Percentiles rank a stretch among this genome's conserved stretches.
Evolutionary conservation across 2,888 invertebrate genomes (phyloP).

Genomic region (Mycalesis mineus): DNA sequence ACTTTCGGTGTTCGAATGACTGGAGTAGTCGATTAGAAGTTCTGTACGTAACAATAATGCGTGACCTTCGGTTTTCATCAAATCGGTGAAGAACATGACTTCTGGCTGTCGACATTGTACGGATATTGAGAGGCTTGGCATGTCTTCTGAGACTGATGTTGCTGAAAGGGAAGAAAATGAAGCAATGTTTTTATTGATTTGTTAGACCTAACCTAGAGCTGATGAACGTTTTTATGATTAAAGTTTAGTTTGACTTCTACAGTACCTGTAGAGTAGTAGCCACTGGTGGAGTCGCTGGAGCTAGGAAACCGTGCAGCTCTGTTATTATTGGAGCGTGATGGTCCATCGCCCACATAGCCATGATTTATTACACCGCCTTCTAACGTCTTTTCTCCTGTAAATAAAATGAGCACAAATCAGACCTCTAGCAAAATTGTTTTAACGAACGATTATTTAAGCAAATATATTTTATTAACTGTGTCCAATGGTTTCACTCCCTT

Average conservation of each 20-base stretch:
- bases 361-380: slow-evolving; percentile 85
- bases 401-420: neutral
- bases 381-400: slow-evolving; percentile 72
- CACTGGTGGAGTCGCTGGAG: slow-evolving; percentile 78
- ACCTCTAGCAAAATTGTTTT: no score
- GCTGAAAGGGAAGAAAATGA: slow-evolving; percentile 52
- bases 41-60: slow-evolving; percentile 83
- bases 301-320: slow-evolving; percentile 61
- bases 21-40: slow-evolving; percentile 83
- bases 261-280: slow-evolving; percentile 74
- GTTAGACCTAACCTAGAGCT: no score
- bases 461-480: no score
- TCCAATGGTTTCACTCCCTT: no score
- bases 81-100: slow-evolving; percentile 84
- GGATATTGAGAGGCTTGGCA: slow-evolving; percentile 81
- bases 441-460: no score
- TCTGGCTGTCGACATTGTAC: slow-evolving; percentile 87
- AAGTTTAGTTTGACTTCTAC: no score
- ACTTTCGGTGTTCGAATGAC: slow-evolving; percentile 81
- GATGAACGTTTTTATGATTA: no score
- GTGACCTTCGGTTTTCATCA: slow-evolving; percentile 80
- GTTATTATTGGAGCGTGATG: slow-evolving; percentile 47
- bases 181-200: no score
- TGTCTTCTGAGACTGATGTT: slow-evolving; percentile 66
- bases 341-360: slow-evolving; percentile 82